Percentiles rank a stretch among this genome's conserved stretches.
phyloP scores from a whole-genome alignment of 1,140 invertebrate genomes.

The Oscheius sp. region DNA sequence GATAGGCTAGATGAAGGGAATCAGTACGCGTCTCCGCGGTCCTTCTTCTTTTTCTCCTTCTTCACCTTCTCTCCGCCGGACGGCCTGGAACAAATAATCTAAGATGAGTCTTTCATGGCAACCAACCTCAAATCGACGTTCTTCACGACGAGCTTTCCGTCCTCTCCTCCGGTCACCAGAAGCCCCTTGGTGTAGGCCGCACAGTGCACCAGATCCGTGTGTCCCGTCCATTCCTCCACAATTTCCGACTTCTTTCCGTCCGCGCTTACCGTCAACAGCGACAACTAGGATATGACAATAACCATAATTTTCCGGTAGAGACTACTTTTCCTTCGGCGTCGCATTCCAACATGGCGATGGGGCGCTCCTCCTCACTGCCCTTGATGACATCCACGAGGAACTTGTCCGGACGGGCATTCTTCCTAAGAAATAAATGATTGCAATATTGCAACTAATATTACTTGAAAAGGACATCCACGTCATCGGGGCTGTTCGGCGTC shows the following conservation, averaged over 20 bases:
- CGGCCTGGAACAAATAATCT: neutral
- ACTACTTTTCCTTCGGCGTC: slow-evolving; percentile 9
- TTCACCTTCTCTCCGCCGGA: neutral
- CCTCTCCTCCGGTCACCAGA: slow-evolving; percentile 9
- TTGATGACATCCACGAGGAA: slow-evolving; percentile 11
- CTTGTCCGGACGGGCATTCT: neutral
- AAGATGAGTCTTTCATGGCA: neutral
- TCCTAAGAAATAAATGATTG: neutral
- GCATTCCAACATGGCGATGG: slow-evolving; percentile 7
- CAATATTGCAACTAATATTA: neutral
- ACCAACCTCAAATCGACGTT: slow-evolving; percentile 3
- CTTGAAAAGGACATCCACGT: slow-evolving; percentile 13
- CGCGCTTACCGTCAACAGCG: neutral
- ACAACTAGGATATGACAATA: neutral
- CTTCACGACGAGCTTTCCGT: slow-evolving; percentile 13
- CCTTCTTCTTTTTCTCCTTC: slow-evolving; percentile 7
- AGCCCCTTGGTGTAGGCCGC: slow-evolving; percentile 5
- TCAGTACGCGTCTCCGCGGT: neutral
- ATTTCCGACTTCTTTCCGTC: slow-evolving; percentile 7
- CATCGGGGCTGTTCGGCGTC: neutral
- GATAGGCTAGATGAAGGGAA: neutral
- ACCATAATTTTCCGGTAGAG: neutral
- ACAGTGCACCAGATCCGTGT: slow-evolving; percentile 3
- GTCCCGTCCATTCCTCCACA: slow-evolving; percentile 10
- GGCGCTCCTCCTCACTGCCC: neutral